Evolutionary conservation across 2,797 vertebrate species (phyloP), one percentile per base, ranked within the genome.

Genomic region (Sciaenops ocellatus): DNA sequence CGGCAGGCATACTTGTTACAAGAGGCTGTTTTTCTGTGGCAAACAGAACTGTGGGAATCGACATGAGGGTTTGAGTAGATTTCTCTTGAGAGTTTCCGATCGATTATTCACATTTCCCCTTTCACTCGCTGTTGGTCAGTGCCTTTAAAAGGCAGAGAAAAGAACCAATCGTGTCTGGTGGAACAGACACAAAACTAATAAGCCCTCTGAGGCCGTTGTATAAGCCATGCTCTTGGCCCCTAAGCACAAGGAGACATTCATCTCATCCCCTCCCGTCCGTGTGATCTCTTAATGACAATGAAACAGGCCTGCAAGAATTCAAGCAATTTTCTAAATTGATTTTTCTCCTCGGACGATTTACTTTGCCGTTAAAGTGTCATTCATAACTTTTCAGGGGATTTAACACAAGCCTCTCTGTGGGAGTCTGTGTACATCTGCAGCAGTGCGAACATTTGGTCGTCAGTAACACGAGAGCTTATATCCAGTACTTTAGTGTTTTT

Each of bases 301-400:
- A 92, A 93, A 91, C 83, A 80, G 87, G 86, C 84, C 90, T 83
- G 86, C 83, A 92, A 92, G 91, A 94, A 93, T 94, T 93, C 83
- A 84, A 92, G 91, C 90, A 93, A 94, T 95, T 95, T 94, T 94
- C 91, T 83, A 92, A 94, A 95, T 94, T 84, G 91, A 95, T 95
- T 93, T 94, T 93, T 88, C 83, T 91, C 91, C 89, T 88, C 82
- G 76, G 90, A 93, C 87, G 61, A 95, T 94, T 95, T 92, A 85
- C 90, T 92, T 90, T 83, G 76, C 87, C 80, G 84, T 94, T 88
- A 87, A 76, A 80, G 81, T 48, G 42, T 85, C 89, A 90, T 91
- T 92, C 90, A 91, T 91, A 94, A 92, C 86, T 91, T 90, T 88
- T 79, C 81, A 72, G 76, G 69, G 84, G 88, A 83, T 89, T 88